Conservation (phyloP, 2,797 vertebrate species). For the Hirundo rustica region DNA sequence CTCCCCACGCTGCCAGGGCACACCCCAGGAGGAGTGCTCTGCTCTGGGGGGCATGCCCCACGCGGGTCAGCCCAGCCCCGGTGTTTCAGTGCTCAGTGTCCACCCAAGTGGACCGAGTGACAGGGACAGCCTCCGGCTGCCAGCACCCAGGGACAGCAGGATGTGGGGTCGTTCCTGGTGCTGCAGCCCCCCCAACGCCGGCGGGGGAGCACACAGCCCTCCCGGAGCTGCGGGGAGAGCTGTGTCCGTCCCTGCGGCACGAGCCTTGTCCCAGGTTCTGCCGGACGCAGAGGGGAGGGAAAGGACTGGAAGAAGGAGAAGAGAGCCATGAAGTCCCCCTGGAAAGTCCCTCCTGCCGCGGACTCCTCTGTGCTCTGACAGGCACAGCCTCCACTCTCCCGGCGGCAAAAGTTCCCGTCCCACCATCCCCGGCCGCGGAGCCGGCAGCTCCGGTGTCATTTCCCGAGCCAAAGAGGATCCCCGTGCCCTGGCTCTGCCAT, state of each 20-base stretch:
- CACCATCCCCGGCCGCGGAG: fast-evolving
- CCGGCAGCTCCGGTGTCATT: neutral
- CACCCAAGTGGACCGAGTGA: fast-evolving
- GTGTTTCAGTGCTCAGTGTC: fast-evolving
- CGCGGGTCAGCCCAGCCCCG: fast-evolving
- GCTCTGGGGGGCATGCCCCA: fast-evolving
- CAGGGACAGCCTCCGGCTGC: fast-evolving
- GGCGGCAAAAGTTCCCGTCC: neutral
- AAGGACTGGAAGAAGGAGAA: neutral
- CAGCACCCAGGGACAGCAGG: fast-evolving
- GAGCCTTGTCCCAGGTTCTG: neutral
- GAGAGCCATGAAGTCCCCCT: neutral
- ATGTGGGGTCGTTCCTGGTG: fast-evolving
- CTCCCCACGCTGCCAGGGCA: neutral
- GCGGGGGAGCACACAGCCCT: fast-evolving
- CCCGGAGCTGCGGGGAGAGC: fast-evolving
- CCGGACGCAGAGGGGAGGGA: neutral
- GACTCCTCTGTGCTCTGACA: neutral
- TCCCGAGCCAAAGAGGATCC: neutral
- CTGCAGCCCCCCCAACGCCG: fast-evolving
- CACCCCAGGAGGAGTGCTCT: fast-evolving
- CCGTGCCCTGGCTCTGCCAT: fast-evolving
- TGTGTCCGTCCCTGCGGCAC: fast-evolving
- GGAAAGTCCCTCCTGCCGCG: neutral
- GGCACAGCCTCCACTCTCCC: neutral